Conservation (phyloP, 2,888 invertebrate genomes). For the Azorinus chamasolen region DNA sequence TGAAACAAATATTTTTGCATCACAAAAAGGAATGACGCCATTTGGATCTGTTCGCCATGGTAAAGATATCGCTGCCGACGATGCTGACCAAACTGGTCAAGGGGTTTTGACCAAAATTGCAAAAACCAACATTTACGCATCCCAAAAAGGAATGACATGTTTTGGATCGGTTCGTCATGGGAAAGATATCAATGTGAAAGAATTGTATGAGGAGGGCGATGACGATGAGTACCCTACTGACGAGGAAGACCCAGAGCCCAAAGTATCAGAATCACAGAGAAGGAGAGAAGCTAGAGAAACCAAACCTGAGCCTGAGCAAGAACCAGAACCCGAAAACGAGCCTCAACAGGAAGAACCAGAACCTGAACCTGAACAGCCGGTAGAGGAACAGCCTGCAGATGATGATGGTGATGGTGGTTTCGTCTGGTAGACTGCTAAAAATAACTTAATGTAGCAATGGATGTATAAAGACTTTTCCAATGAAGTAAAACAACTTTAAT, state of each 20-base stretch:
- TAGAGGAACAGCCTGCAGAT: conserved; percentile 37
- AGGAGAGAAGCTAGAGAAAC: conserved; percentile 40
- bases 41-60: conserved; percentile 61
- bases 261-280: conserved; percentile 35
- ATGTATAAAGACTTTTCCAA: no score
- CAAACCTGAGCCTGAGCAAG: conserved; percentile 37
- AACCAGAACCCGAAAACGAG: conserved; percentile 36
- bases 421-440: conserved; percentile 41
- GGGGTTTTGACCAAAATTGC: conserved; percentile 79
- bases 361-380: conserved; percentile 33
- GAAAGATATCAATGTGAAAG: conserved; percentile 48
- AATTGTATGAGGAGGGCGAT: conserved; percentile 48
- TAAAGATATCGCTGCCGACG: conserved; percentile 54
- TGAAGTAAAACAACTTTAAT: no score
- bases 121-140: conserved; percentile 84
- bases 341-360: conserved; percentile 14
- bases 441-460: no score
- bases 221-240: conserved; percentile 50
- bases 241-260: conserved; percentile 39
- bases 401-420: conserved; percentile 52
- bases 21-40: conserved; percentile 62
- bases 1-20: conserved; percentile 59
- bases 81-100: conserved; percentile 42
- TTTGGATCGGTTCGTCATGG: conserved; percentile 62
- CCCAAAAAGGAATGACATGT: conserved; percentile 79